Percentiles rank a stretch among this genome's conserved stretches.
These are phyloP conservation scores for Myotis myotis DNA, from an alignment of 2,797 vertebrate genomes.

Conservation along the genomic window DNA sequence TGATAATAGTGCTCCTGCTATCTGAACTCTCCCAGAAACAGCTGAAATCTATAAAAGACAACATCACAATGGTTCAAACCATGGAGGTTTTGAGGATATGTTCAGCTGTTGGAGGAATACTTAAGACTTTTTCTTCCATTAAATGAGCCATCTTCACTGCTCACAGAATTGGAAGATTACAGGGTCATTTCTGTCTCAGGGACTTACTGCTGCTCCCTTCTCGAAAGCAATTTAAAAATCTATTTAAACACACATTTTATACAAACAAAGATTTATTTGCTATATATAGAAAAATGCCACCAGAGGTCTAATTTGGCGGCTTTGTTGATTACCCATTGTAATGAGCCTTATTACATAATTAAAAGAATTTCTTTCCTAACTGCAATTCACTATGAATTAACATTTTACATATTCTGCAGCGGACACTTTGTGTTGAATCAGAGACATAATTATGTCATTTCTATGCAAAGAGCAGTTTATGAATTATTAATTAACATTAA, in stretches of 20 bases:
- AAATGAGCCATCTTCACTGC: neutral
- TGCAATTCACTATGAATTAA: slow-evolving; percentile 83
- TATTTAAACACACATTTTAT: slow-evolving; percentile 72
- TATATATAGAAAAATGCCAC: slow-evolving; percentile 81
- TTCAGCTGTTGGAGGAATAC: neutral
- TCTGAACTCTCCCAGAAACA: neutral
- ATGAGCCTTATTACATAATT: slow-evolving; percentile 87
- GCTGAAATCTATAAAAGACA: neutral
- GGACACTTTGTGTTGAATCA: slow-evolving; percentile 82
- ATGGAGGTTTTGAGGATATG: neutral
- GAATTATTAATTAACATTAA: slow-evolving; percentile 87
- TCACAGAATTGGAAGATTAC: neutral
- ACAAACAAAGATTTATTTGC: slow-evolving; percentile 82
- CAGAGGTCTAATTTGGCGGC: slow-evolving; percentile 81
- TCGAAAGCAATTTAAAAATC: slow-evolving; percentile 75
- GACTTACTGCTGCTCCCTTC: slow-evolving; percentile 21
- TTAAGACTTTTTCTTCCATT: neutral
- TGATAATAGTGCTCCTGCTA: neutral
- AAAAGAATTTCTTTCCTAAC: slow-evolving; percentile 83
- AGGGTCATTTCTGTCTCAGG: neutral
- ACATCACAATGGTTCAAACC: neutral
- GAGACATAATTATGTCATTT: slow-evolving; percentile 83
- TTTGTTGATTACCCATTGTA: slow-evolving; percentile 85
- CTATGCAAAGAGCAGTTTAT: slow-evolving; percentile 81
- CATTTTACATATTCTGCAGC: slow-evolving; percentile 84